These are phyloP conservation scores for Metalampra italica DNA, from an alignment of 2,888 invertebrate genomes.

Conservation along the genomic window DNA sequence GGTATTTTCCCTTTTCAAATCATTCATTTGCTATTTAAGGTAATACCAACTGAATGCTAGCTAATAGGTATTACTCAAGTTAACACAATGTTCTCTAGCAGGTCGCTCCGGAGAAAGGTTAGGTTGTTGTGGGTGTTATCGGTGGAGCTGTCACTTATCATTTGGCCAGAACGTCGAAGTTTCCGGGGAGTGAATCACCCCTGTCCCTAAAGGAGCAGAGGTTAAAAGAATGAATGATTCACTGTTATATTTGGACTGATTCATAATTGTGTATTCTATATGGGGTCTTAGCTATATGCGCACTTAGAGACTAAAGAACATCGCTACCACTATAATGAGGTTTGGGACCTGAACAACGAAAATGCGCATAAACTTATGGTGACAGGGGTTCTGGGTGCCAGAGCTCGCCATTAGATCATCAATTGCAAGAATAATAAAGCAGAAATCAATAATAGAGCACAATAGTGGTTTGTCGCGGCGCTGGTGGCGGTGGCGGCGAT, in stretches of 20 bases:
- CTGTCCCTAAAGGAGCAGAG: not conserved
- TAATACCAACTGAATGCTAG: too few relatives aligned
- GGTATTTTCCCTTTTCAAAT: too few relatives aligned
- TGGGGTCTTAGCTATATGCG: not conserved
- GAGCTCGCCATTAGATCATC: not conserved
- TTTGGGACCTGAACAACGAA: not conserved
- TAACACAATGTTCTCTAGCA: not conserved
- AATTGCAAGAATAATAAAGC: constrained; percentile 1
- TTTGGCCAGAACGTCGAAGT: not conserved
- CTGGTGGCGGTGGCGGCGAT: constrained; percentile 24
- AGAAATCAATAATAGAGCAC: constrained; percentile 1
- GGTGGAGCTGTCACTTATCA: constrained; percentile 1
- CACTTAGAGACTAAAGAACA: not conserved
- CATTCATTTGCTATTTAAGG: too few relatives aligned
- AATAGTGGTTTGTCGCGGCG: constrained; percentile 1
- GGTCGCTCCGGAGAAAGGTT: not conserved
- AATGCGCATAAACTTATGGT: not conserved
- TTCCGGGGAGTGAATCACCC: not conserved
- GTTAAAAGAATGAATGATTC: not conserved
- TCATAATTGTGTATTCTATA: not conserved
- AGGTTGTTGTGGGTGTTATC: constrained; percentile 3
- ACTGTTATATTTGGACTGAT: not conserved
- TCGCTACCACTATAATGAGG: too few relatives aligned
- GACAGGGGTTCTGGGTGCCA: not conserved
- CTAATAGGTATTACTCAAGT: not conserved